Conservation (phyloP, 2,113 vertebrate species). For the Carettochelys insculpta region DNA sequence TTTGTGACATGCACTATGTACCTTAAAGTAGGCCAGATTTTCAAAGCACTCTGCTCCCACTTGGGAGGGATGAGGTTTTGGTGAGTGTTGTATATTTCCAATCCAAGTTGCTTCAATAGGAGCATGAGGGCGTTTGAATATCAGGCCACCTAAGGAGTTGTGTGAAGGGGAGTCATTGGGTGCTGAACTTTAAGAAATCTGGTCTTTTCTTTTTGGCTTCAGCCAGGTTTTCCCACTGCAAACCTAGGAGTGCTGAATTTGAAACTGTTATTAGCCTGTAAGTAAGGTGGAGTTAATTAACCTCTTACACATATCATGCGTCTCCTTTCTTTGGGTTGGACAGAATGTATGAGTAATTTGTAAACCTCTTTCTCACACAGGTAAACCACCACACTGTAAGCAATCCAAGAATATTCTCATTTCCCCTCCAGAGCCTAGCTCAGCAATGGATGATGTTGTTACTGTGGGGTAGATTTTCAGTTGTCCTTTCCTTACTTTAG, state of each 20-base stretch:
- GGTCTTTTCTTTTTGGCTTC: neutral
- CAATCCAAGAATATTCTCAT: rapidly evolving
- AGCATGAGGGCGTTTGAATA: neutral
- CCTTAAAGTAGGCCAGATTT: neutral
- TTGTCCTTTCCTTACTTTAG: neutral
- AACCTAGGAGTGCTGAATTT: neutral
- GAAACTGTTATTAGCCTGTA: neutral
- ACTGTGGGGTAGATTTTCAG: neutral
- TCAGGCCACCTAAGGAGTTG: rapidly evolving
- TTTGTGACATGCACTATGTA: too few species aligned
- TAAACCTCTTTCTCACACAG: neutral
- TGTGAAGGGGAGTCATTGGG: neutral
- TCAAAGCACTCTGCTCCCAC: neutral
- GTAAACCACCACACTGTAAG: neutral
- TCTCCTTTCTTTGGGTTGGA: neutral
- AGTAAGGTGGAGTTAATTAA: neutral
- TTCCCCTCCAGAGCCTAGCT: neutral
- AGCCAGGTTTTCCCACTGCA: neutral
- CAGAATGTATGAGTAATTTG: neutral
- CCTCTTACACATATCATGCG: rapidly evolving
- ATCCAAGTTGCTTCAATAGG: neutral
- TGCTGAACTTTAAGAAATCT: neutral
- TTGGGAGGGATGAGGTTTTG: rapidly evolving
- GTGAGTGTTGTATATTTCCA: neutral
- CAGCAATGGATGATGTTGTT: rapidly evolving